Conservation (phyloP, 1,140 invertebrate species). For the Sycophila sp. region DNA sequence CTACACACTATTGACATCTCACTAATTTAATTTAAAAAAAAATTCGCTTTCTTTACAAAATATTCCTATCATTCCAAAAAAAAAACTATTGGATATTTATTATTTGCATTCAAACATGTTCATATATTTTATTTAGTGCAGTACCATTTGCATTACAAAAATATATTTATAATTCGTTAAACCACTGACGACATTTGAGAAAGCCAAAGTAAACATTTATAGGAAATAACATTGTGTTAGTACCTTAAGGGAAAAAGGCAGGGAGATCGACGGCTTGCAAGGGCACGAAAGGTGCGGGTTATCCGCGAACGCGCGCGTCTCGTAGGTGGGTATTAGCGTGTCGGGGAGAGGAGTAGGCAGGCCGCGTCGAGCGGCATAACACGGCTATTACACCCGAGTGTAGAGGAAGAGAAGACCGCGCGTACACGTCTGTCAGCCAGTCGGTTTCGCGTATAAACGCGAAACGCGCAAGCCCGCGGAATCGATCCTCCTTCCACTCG, state of each 20-base stretch:
- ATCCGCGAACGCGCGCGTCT: conserved; percentile 49
- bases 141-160: too few species aligned
- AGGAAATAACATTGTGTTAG: not conserved
- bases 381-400: not conserved
- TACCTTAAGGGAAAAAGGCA: not conserved
- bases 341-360: conserved; percentile 45
- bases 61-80: too few species aligned
- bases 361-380: not conserved
- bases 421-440: conserved; percentile 13
- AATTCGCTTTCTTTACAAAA: too few species aligned
- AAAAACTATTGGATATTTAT: too few species aligned
- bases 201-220: too few species aligned
- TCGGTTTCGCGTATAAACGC: not conserved
- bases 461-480: not conserved
- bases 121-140: too few species aligned
- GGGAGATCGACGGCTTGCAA: not conserved
- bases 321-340: conserved; percentile 65
- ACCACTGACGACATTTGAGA: too few species aligned
- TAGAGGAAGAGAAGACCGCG: not conserved
- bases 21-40: too few species aligned
- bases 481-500: not conserved
- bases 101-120: too few species aligned
- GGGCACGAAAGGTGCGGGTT: conserved; percentile 38
- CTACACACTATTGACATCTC: too few species aligned
- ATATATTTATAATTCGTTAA: too few species aligned